Base-by-base conservation (phyloP, 2,113 vertebrate species). In the Brachyhypopomus gauderio region DNA sequence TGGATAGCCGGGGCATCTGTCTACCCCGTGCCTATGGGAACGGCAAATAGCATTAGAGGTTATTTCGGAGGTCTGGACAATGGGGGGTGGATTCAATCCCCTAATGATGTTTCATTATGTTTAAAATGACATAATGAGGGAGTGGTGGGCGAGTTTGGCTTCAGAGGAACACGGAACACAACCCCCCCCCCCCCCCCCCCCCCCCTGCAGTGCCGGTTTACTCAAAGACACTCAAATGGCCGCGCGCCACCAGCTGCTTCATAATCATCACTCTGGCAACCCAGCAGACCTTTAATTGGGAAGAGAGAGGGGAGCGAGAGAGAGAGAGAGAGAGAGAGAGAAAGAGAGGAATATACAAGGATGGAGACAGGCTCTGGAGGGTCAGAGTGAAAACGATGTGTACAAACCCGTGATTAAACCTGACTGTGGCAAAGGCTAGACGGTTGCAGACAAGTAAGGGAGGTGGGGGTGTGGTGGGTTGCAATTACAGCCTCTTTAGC, bases 211-310 rank as follows among this genome's bases (percentile, higher is more conserved):
- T 3, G 14, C 45, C 12, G 41, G 79, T 82, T 82, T 45, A 71
- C 56, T 66, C 56, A 48, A 60, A 56, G 56, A 71, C 23, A 78
- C 74, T 69, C 34, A 48, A 83, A 55, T 11, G 38, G 71, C 62
- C 58, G 58, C 45, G 16, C 25, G n/a, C 22, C 25, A 85, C 70
- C 84, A 85, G 75, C 79, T 85, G 84, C 76, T 82, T 73, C 38
- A 52, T 82, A 78, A 79, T 85, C 79, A 78, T 62, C 36, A 22
- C 83, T 75, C 76, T 79, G 75, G 58, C 84, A 84, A 80, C 83
- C 73, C 34, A 64, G 79, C 77, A 85, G 71, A 78, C 63, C 75
- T 80, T 78, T 78, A 80, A 80, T 73, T 77, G 22, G 64, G 72
- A 67, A 63, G 63, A 75, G 30, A 27, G 3, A 14, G 25, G 14